Conservation (phyloP, 1,140 invertebrate genomes). For the Drosophila saltans region DNA sequence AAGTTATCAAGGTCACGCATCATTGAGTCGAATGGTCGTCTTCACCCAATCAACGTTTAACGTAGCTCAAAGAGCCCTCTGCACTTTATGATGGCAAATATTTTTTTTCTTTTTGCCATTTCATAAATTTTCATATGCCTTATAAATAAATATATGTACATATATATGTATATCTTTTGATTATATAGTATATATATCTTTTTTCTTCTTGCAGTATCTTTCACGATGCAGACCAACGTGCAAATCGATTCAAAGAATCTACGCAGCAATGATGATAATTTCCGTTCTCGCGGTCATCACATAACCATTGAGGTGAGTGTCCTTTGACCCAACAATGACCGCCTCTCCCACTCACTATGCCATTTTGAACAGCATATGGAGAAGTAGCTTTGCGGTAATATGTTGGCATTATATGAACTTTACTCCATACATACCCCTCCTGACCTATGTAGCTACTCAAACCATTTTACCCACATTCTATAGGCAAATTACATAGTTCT, state of each 20-base stretch:
- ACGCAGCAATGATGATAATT: conserved; percentile 84
- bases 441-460: conserved; percentile 1
- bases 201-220: conserved; percentile 6
- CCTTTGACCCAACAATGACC: conserved; percentile 9
- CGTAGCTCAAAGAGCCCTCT: background rate
- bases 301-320: conserved; percentile 81
- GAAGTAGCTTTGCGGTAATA: conserved; percentile 1
- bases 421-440: background rate
- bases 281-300: conserved; percentile 85
- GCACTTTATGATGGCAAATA: conserved; percentile 32
- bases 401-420: conserved; percentile 10
- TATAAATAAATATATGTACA: background rate
- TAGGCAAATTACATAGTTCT: conserved; percentile 61
- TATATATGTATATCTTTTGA: background rate
- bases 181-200: background rate
- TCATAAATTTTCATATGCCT: conserved; percentile 47
- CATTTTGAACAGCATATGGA: background rate
- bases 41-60: conserved; percentile 18
- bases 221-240: conserved; percentile 87
- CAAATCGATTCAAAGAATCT: conserved; percentile 87
- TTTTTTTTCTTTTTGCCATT: conserved; percentile 23
- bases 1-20: conserved; percentile 52
- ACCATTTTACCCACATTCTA: conserved; percentile 38
- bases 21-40: conserved; percentile 37
- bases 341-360: background rate